Conservation (phyloP, 1,140 invertebrate species). For the Eulimnadia texana region DNA sequence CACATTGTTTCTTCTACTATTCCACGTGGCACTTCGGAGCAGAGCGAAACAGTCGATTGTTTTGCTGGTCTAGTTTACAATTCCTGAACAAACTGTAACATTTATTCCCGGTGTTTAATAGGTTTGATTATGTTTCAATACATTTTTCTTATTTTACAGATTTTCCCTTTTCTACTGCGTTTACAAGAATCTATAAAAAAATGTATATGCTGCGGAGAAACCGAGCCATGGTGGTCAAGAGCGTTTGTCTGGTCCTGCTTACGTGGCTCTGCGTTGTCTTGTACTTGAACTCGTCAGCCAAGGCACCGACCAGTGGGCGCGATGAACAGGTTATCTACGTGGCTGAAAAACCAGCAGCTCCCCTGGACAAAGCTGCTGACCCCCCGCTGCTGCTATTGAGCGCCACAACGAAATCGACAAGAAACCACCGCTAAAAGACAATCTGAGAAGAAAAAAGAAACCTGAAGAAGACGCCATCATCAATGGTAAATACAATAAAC, state of each 20-base stretch:
- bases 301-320: background rate
- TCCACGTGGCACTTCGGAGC: too few relatives aligned
- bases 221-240: slow-evolving; percentile 1
- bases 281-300: slow-evolving; percentile 6
- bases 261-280: slow-evolving; percentile 10
- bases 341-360: background rate
- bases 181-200: too few relatives aligned
- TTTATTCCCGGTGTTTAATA: too few relatives aligned
- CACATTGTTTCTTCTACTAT: too few relatives aligned
- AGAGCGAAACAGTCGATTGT: too few relatives aligned
- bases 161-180: too few relatives aligned
- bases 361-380: background rate
- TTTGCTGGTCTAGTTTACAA: too few relatives aligned
- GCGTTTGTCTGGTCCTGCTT: background rate
- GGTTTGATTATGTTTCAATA: too few relatives aligned
- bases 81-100: too few relatives aligned
- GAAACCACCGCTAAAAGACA: slow-evolving; percentile 4
- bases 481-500: too few relatives aligned
- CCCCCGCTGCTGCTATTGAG: background rate
- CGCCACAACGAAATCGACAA: background rate
- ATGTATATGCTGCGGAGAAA: slow-evolving; percentile 2
- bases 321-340: slow-evolving; percentile 9
- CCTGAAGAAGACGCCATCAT: background rate
- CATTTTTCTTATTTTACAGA: too few relatives aligned
- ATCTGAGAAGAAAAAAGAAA: slow-evolving; percentile 8